These are phyloP conservation scores for Pantherophis vulpinus DNA, from an alignment of 2,797 vertebrate species.

Conservation along the genomic window DNA sequence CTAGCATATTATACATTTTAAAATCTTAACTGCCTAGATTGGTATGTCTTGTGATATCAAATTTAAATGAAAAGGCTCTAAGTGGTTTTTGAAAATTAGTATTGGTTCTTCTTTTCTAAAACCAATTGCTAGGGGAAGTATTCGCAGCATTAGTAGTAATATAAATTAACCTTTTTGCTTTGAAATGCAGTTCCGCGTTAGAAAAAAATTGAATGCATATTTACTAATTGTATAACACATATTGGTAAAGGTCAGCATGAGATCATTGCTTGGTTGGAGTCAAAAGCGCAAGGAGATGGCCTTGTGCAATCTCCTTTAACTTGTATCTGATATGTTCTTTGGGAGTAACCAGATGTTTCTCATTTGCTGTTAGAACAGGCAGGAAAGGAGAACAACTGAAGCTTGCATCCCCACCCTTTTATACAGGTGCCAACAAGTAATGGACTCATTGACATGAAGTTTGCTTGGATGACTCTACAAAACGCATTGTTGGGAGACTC, in stretches of 20 bases:
- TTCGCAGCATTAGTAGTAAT: neutral
- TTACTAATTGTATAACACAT: neutral
- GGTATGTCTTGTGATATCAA: neutral
- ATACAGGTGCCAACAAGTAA: constrained; percentile 46
- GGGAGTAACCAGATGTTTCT: constrained; percentile 51
- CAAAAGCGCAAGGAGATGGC: neutral
- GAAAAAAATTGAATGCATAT: neutral
- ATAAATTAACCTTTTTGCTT: neutral
- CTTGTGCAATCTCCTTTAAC: neutral
- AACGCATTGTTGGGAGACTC: fast-evolving
- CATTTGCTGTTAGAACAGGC: constrained; percentile 57
- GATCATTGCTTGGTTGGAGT: neutral
- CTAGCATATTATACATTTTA: neutral
- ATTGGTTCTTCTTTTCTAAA: neutral
- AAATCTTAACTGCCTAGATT: neutral
- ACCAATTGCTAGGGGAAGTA: neutral
- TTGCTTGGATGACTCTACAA: neutral
- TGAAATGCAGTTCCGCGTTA: neutral
- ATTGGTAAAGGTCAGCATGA: neutral
- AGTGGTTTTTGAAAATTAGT: neutral
- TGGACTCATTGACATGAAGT: neutral
- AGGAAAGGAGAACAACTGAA: constrained; percentile 13
- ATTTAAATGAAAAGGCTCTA: neutral
- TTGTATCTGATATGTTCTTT: neutral
- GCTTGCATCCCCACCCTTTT: neutral